Evolutionary conservation across 1,140 invertebrate species (phyloP).

Genomic region (Caenorhabditis briggsae): DNA sequence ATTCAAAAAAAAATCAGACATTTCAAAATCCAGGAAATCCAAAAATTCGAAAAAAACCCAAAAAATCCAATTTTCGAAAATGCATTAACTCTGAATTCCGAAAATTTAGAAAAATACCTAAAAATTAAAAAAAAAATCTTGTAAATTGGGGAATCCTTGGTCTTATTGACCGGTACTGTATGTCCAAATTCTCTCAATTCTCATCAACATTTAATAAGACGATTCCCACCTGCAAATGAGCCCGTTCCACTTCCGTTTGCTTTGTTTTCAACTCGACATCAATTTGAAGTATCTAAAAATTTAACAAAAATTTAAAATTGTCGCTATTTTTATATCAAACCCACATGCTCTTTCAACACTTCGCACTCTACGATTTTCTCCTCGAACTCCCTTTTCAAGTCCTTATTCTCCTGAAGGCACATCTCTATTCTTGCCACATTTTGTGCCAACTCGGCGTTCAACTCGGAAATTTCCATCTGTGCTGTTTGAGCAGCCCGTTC

Average conservation of each 20-base stretch:
- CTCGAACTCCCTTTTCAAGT: conserved; percentile 15
- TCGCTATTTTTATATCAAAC: neutral
- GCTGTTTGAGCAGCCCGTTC: neutral
- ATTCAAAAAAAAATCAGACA: no score
- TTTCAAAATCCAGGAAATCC: neutral
- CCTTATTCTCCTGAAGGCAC: neutral
- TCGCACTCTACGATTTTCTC: conserved; percentile 27
- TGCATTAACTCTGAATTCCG: no score
- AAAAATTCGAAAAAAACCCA: neutral
- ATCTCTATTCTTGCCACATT: neutral
- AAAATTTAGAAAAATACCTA: no score
- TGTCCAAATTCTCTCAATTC: no score
- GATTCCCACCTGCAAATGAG: neutral
- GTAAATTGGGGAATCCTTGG: no score
- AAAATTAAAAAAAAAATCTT: no score
- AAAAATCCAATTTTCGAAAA: neutral
- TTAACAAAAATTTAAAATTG: neutral
- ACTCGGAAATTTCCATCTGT: conserved; percentile 3
- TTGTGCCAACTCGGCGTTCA: neutral
- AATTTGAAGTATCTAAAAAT: conserved; percentile 26
- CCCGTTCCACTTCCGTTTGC: neutral
- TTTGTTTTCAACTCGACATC: neutral
- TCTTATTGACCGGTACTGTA: no score
- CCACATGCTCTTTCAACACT: conserved; percentile 41
- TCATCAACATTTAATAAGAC: neutral